phyloP scores from a whole-genome alignment of 2,888 invertebrate species.

The Orthonevra nobilis region DNA sequence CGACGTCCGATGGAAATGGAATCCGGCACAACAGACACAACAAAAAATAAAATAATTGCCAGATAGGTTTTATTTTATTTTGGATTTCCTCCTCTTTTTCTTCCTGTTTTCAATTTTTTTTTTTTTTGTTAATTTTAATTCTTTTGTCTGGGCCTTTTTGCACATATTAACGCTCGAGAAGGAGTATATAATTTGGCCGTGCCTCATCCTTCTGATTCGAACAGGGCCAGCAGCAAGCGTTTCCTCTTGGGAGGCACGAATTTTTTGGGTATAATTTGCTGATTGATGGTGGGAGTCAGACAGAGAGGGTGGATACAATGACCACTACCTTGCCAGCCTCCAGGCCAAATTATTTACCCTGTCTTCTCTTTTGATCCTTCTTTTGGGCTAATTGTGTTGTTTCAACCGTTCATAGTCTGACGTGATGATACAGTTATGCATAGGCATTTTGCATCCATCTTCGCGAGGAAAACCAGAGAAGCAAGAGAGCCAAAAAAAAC shows the following conservation, averaged over 20 bases:
- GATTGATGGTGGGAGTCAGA: slow-evolving; percentile 52
- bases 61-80: slow-evolving; percentile 16
- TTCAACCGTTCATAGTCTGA: slow-evolving; percentile 27
- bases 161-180: slow-evolving; percentile 27
- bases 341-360: slow-evolving; percentile 37
- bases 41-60: slow-evolving; percentile 16
- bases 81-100: too few relatives aligned
- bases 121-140: slow-evolving; percentile 36
- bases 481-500: too few relatives aligned
- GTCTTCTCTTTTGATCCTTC: slow-evolving; percentile 1
- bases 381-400: slow-evolving; percentile 54
- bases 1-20: slow-evolving; percentile 65
- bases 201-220: slow-evolving; percentile 26
- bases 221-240: background rate
- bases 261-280: slow-evolving; percentile 60
- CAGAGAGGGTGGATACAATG: slow-evolving; percentile 33
- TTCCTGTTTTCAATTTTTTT: background rate
- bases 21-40: slow-evolving; percentile 46
- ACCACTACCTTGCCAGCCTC: slow-evolving; percentile 34
- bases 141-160: slow-evolving; percentile 51
- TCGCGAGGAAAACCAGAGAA: too few relatives aligned
- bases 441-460: slow-evolving; percentile 23
- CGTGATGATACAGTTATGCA: slow-evolving; percentile 34
- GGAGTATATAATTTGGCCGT: slow-evolving; percentile 42
- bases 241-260: slow-evolving; percentile 36